Conservation (phyloP, 2,797 vertebrate genomes). For the Staurois parvus region DNA sequence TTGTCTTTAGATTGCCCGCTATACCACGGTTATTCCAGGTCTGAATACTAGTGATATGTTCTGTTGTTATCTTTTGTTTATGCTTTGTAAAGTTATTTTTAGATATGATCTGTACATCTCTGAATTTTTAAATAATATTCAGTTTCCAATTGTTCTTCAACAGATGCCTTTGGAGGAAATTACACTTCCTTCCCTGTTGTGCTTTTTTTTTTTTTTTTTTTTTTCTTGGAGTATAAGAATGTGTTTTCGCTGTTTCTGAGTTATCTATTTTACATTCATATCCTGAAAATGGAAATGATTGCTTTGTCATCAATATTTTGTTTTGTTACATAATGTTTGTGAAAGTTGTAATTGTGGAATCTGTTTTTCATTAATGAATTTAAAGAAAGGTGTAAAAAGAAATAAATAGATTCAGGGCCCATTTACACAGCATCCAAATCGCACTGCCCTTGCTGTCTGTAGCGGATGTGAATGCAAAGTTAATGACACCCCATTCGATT, state of each 20-base stretch:
- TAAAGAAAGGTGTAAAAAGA: too few species aligned
- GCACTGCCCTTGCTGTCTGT: too few species aligned
- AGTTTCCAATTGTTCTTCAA: constrained; percentile 43
- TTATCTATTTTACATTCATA: not conserved
- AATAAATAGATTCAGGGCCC: too few species aligned
- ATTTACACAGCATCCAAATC: too few species aligned
- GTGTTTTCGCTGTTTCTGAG: not conserved
- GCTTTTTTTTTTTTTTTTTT: not conserved
- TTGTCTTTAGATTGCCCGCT: too few species aligned
- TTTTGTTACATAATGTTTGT: too few species aligned
- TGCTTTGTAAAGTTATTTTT: constrained; percentile 31
- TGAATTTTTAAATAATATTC: constrained; percentile 33
- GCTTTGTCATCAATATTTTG: too few species aligned
- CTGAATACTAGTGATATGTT: not conserved
- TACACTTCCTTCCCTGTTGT: constrained; percentile 55
- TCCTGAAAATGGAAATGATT: not conserved
- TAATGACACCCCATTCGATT: too few species aligned
- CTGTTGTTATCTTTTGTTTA: not conserved
- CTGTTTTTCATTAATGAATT: too few species aligned
- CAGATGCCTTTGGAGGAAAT: constrained; percentile 55
- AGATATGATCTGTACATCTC: not conserved
- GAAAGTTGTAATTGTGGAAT: too few species aligned
- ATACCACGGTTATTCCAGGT: too few species aligned
- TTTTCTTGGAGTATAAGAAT: constrained; percentile 14
- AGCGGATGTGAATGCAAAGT: too few species aligned